Base-by-base conservation (phyloP, 2,113 vertebrate species). In the Dinomys branickii region DNA sequence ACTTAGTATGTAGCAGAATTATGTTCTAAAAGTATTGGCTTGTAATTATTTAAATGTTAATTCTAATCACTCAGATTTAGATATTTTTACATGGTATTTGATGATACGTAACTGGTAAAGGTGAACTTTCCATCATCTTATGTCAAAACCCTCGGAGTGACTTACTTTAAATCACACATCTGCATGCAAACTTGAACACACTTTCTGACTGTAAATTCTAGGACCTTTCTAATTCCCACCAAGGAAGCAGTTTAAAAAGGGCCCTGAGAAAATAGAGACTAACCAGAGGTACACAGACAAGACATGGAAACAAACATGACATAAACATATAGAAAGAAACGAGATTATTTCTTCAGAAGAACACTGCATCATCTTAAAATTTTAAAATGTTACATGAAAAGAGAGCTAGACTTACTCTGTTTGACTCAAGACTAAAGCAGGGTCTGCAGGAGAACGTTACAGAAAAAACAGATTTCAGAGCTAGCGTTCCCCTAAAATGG, bases 11-110 rank as follows among this genome's bases (percentile, higher is more conserved):
- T 54, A 17, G 30, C 59, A 96, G 12, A 88, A 30, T 28, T 61
- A n/a, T 20, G 24, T 11, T 85, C 52, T 54, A 85, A 85, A 67
- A 65, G 14, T 0, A 24, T 58, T 50, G 47, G 81, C 16, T 93
- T 93, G 0, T 41, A 82, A 61, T 81, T 41, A 88, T 24, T 88
- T 86, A 90, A 95, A 38, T 73, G 24, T 65, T 56, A 75, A 75
- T 65, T 65, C 30, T 58, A 67, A 87, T 93, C 75, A 82, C 24
- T 88, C 78, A 92, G 20, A 71, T 92, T 85, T 85, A 75, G 28
- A 52, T 73, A 6, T n/a, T 41, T 93, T 75, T 38, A 22, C 16
- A 30, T 61, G 38, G 38, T 28, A 33, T 63, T 38, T 89, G 61
- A 63, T 54, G 16, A 85, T 54, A 54, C 47, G 16, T 30, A 59